A percentile compares a stretch with the other conserved stretches of the same genome.
phyloP scores from a whole-genome alignment of 2,113 vertebrate species.

The Antigone vipio region DNA sequence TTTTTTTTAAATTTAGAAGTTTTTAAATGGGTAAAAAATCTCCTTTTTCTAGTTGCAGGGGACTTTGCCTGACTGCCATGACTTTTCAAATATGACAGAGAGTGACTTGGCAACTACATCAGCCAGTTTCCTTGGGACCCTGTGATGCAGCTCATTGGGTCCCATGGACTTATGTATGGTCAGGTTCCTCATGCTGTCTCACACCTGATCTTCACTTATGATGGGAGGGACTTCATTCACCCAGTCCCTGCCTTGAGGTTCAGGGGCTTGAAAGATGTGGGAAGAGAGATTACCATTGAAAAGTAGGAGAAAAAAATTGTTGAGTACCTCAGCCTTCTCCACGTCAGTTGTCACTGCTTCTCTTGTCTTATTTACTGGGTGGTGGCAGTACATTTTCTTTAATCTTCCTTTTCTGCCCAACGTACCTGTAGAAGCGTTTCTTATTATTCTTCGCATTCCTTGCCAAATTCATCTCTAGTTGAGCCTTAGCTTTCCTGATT shows the following conservation, averaged over 20 bases:
- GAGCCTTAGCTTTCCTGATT: neutral
- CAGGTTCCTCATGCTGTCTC: neutral
- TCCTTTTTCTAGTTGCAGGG: neutral
- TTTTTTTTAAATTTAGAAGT: too few species aligned
- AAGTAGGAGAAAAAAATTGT: neutral
- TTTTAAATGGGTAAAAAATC: neutral
- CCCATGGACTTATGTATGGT: neutral
- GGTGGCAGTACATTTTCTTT: neutral
- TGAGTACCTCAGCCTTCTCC: neutral
- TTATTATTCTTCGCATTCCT: neutral
- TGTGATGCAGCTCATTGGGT: neutral
- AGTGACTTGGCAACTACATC: neutral
- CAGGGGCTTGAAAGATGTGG: neutral
- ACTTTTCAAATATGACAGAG: neutral
- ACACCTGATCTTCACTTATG: neutral
- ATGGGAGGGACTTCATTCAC: neutral
- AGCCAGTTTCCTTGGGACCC: neutral
- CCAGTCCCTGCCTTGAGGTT: neutral
- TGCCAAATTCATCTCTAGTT: neutral
- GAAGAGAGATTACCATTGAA: neutral
- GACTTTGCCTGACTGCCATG: neutral
- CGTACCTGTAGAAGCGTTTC: neutral
- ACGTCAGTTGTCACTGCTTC: neutral
- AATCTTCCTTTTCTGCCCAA: neutral
- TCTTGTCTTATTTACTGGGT: neutral